Conservation (phyloP, 1,140 invertebrate species). For the Sycobia sp. region DNA sequence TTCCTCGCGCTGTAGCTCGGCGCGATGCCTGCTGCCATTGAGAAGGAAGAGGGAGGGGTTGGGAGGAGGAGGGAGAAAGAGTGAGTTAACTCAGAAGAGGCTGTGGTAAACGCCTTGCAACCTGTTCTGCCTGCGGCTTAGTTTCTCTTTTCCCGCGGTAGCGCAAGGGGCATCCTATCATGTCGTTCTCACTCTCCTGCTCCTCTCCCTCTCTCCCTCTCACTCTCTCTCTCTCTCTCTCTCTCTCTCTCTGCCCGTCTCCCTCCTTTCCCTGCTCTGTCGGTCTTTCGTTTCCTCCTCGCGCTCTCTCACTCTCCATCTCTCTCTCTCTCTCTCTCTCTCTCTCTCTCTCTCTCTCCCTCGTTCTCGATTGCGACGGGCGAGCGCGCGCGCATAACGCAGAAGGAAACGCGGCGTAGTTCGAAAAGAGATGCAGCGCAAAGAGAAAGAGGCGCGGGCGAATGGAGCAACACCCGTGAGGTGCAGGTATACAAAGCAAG, state of each 20-base stretch:
- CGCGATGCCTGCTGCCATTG: background rate
- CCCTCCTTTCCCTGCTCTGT: background rate
- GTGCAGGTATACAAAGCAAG: slow-evolving; percentile 3
- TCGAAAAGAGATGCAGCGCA: slow-evolving; percentile 35
- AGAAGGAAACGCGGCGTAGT: too few species aligned
- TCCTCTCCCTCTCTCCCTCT: background rate
- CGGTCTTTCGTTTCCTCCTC: too few species aligned
- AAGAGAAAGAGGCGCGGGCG: slow-evolving; percentile 35
- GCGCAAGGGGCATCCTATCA: slow-evolving; percentile 45
- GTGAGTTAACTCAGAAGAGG: too few species aligned
- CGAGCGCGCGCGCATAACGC: too few species aligned
- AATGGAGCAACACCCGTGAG: slow-evolving; percentile 7
- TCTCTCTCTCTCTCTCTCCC: too few species aligned
- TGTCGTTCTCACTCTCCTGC: slow-evolving; percentile 22
- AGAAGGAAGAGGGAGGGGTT: slow-evolving; percentile 1
- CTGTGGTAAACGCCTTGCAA: too few species aligned
- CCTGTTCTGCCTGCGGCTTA: slow-evolving; percentile 52
- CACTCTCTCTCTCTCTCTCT: background rate
- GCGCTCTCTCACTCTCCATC: too few species aligned
- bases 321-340: too few species aligned
- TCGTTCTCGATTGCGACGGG: too few species aligned
- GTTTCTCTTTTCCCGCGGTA: slow-evolving; percentile 56
- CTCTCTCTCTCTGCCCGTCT: background rate
- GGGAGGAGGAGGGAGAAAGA: slow-evolving; percentile 9
- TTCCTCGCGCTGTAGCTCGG: background rate